Conservation (phyloP, 2,797 vertebrate genomes). For the Acanthopagrus latus region DNA sequence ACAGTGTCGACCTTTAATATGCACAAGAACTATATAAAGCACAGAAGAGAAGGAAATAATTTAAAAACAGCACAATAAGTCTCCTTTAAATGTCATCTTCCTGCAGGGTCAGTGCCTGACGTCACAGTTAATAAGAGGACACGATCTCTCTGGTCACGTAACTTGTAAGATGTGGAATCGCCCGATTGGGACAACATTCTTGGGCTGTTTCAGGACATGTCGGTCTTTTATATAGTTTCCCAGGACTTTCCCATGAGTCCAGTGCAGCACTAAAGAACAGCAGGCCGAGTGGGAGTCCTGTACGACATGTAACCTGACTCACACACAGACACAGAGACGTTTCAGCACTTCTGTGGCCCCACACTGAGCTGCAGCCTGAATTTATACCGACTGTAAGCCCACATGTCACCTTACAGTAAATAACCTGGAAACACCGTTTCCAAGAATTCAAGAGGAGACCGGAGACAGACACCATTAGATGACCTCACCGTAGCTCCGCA, state of each 20-base stretch:
- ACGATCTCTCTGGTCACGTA: slow-evolving; percentile 8
- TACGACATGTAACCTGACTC: slow-evolving; percentile 1
- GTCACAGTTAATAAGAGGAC: background rate
- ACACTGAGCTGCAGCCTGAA: slow-evolving; percentile 58
- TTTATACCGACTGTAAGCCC: slow-evolving; percentile 56
- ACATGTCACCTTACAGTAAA: slow-evolving; percentile 67
- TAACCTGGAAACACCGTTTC: slow-evolving; percentile 44
- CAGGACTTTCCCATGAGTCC: background rate
- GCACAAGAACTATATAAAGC: too few species aligned
- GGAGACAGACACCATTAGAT: slow-evolving; percentile 44
- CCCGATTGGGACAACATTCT: background rate
- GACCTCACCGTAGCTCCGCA: slow-evolving; percentile 42
- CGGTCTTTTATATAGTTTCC: background rate
- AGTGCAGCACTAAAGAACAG: background rate
- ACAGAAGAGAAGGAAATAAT: too few species aligned
- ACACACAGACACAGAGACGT: background rate
- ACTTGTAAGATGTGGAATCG: background rate
- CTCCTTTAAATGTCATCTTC: background rate
- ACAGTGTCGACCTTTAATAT: too few species aligned
- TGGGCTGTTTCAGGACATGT: background rate
- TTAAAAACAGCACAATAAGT: too few species aligned
- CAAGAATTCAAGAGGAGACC: slow-evolving; percentile 45
- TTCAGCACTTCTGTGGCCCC: slow-evolving; percentile 45
- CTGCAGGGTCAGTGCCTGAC: background rate
- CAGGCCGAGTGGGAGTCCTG: background rate